These are phyloP conservation scores for Dorcus parallelipipedus DNA, from an alignment of 2,888 invertebrate species.

Conservation along the genomic window DNA sequence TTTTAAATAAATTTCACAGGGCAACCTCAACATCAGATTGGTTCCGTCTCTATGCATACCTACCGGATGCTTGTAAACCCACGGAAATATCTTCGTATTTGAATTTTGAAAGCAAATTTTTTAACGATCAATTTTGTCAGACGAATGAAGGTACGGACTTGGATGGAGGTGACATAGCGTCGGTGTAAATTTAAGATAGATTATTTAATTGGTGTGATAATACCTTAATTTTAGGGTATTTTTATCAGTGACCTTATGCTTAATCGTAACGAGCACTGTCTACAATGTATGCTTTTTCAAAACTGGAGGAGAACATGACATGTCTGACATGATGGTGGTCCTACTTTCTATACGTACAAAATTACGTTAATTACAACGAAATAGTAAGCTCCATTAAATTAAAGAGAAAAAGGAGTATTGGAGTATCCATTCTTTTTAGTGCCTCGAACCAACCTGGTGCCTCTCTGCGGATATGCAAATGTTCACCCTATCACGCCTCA, in stretches of 20 bases:
- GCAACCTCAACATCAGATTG: not conserved
- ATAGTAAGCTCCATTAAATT: conserved; percentile 6
- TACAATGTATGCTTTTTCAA: too few species aligned
- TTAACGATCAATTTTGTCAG: not conserved
- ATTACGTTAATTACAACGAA: conserved; percentile 16
- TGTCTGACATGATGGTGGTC: conserved; percentile 19
- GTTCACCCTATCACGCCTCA: conserved; percentile 11
- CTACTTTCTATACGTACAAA: conserved; percentile 16
- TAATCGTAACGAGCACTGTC: too few species aligned
- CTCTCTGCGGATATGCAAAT: conserved; percentile 17
- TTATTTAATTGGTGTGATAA: too few species aligned
- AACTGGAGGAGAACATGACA: conserved; percentile 1
- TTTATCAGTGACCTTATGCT: too few species aligned
- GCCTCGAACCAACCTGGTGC: conserved; percentile 15
- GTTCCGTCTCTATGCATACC: conserved; percentile 14
- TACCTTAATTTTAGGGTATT: too few species aligned
- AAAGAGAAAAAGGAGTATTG: not conserved
- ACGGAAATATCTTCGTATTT: conserved; percentile 6
- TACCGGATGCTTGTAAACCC: conserved; percentile 15
- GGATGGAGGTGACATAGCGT: not conserved
- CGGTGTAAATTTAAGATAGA: not conserved
- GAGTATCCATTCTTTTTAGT: conserved; percentile 3
- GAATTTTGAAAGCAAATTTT: not conserved
- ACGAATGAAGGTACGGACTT: not conserved
- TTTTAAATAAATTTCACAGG: too few species aligned